phyloP scores from a whole-genome alignment of 1,140 invertebrate genomes.

The Drosophila subobscura region DNA sequence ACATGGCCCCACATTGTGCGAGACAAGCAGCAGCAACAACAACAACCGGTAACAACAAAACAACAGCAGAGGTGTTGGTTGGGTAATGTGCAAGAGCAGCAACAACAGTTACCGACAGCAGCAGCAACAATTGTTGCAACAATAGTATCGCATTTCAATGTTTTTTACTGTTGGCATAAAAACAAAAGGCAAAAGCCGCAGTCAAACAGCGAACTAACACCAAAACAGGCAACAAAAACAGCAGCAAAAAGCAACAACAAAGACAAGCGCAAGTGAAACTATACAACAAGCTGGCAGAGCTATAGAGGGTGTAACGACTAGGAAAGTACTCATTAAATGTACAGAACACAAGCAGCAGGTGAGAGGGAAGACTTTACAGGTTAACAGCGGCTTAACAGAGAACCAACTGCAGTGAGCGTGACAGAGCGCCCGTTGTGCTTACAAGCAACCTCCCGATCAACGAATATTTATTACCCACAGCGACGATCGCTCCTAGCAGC shows the following conservation, averaged over 20 bases:
- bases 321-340: neutral
- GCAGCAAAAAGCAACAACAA: slow-evolving; percentile 10
- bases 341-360: neutral
- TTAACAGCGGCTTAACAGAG: no score
- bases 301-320: neutral
- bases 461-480: no score
- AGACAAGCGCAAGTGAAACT: slow-evolving; percentile 28
- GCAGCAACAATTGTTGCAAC: slow-evolving; percentile 67
- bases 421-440: no score
- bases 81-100: slow-evolving; percentile 55
- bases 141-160: slow-evolving; percentile 79
- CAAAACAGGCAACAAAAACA: slow-evolving; percentile 37
- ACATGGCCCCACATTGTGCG: slow-evolving; percentile 79
- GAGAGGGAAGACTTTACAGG: neutral
- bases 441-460: no score
- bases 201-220: slow-evolving; percentile 72
- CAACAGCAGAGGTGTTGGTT: slow-evolving; percentile 57
- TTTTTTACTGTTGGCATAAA: slow-evolving; percentile 77
- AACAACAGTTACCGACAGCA: slow-evolving; percentile 26
- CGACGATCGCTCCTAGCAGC: neutral
- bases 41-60: slow-evolving; percentile 29
- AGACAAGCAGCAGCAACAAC: slow-evolving; percentile 53
- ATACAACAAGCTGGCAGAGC: neutral
- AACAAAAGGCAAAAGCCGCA: slow-evolving; percentile 79
- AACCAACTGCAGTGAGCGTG: no score